Base-by-base conservation (phyloP, 2,888 invertebrate genomes). In the Drosophila peninsularis region DNA sequence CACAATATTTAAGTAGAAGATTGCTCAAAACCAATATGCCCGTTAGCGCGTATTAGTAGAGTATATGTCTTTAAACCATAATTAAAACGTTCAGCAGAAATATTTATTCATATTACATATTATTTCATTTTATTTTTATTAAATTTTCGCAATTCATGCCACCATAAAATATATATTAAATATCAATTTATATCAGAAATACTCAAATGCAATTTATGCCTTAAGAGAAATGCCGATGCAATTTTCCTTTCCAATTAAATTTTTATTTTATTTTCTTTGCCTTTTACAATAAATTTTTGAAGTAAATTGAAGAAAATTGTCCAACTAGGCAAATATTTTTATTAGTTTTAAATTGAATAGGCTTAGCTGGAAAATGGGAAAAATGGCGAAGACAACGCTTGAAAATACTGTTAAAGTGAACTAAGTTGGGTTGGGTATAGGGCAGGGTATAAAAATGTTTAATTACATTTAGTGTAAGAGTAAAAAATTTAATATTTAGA, bases 251-350 rank as follows among this genome's bases (percentile, higher is more conserved):
- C 5, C 19, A 41, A 32, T 54, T 32, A 10, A 32, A 42, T n/a
- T 32, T 41, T 19, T 47, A 1, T 32, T 45, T 30, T 17, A 4
- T 3, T 32, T 9, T 4, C 2, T 3, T 21, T 19, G 30, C 50
- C 34, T 44, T 42, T 27, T 13, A 39, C 7, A 63, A 34, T n/a
- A n/a, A 5, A 47, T 45, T 37, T 24, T 2, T n/a, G n/a, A n/a
- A n/a, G n/a, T 24, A 24, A 24, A 24, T 24, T 53, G 10, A 24
- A 56, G 13, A 30, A 34, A 55, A 60, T 56, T 56, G 17, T 42
- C 19, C 47, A 42, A 10, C 14, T 56, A 47, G 64, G 55, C 41
- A 55, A 45, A 58, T 62, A 30, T 44, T 45, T 19, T 5, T 2
- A 6, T 19, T 6, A 17, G 11, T 30, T 30, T 30, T 6, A 5